These are phyloP conservation scores for Agrenia bidenticulata DNA, from an alignment of 2,888 invertebrate genomes.

Conservation along the genomic window DNA sequence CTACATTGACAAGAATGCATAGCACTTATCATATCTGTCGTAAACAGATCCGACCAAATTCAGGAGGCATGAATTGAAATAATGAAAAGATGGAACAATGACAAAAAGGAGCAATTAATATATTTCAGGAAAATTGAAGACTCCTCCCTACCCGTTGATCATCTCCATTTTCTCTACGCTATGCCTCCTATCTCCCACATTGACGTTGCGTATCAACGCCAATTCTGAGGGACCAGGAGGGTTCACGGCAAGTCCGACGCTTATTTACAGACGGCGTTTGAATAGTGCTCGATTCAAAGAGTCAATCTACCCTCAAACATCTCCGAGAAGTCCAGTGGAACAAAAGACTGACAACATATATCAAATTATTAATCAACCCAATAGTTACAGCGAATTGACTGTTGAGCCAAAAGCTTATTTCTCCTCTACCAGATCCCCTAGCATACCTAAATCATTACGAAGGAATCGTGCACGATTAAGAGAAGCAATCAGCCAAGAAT, in stretches of 20 bases:
- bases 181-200: background rate
- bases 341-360: slow-evolving; percentile 11
- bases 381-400: slow-evolving; percentile 3
- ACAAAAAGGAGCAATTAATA: too few relatives aligned
- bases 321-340: slow-evolving; percentile 1
- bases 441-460: slow-evolving; percentile 1
- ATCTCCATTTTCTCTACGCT: background rate
- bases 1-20: too few relatives aligned
- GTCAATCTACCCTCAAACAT: slow-evolving; percentile 14
- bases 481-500: background rate
- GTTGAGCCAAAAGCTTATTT: slow-evolving; percentile 5
- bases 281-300: slow-evolving; percentile 1
- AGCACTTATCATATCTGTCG: too few relatives aligned
- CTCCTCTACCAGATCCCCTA: background rate
- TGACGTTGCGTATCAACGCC: background rate
- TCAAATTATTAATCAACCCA: background rate
- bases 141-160: background rate
- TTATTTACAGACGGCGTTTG: slow-evolving; percentile 16
- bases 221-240: background rate
- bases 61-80: too few relatives aligned
- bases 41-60: too few relatives aligned
- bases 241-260: slow-evolving; percentile 9
- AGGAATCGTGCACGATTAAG: slow-evolving; percentile 7
- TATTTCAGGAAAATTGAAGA: slow-evolving; percentile 8
- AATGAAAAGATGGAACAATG: too few relatives aligned